A percentile compares a stretch with the other conserved stretches of the same genome.
These are phyloP conservation scores for Lithosia quadra DNA, from an alignment of 2,888 invertebrate genomes.

Conservation along the genomic window DNA sequence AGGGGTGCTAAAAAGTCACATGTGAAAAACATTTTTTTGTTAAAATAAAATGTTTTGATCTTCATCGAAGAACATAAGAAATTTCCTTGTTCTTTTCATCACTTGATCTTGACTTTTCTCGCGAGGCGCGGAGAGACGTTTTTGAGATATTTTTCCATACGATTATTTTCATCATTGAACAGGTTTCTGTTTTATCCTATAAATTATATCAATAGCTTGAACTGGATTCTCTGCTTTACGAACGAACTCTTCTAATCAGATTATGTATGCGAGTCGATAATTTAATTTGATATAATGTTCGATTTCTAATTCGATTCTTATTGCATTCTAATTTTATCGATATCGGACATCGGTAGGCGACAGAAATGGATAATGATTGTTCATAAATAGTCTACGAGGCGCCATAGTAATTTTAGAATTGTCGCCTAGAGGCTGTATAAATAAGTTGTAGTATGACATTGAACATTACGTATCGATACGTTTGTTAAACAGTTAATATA, in stretches of 20 bases:
- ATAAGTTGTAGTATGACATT: constrained; percentile 18
- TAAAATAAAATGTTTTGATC: too few relatives aligned
- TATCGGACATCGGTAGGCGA: constrained; percentile 42
- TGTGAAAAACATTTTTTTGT: too few relatives aligned
- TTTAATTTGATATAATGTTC: constrained; percentile 65
- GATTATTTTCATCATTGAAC: not conserved
- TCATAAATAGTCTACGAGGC: constrained; percentile 39
- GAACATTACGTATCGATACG: not conserved
- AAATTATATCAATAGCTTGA: not conserved
- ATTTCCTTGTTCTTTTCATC: too few relatives aligned
- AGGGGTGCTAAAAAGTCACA: too few relatives aligned
- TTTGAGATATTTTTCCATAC: not conserved
- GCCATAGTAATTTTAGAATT: constrained; percentile 35
- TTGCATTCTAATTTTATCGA: constrained; percentile 68
- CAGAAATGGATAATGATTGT: constrained; percentile 49
- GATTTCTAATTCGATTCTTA: constrained; percentile 77
- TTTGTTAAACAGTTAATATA: not conserved
- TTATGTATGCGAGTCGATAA: constrained; percentile 69
- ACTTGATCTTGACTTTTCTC: too few relatives aligned
- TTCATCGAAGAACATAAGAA: too few relatives aligned
- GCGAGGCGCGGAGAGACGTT: too few relatives aligned
- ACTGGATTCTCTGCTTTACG: constrained; percentile 16
- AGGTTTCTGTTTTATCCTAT: not conserved
- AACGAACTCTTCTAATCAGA: constrained; percentile 47
- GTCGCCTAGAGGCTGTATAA: constrained; percentile 34